These are phyloP conservation scores for Sorex maritimensis DNA, from an alignment of 2,797 vertebrate species.

Conservation along the genomic window DNA sequence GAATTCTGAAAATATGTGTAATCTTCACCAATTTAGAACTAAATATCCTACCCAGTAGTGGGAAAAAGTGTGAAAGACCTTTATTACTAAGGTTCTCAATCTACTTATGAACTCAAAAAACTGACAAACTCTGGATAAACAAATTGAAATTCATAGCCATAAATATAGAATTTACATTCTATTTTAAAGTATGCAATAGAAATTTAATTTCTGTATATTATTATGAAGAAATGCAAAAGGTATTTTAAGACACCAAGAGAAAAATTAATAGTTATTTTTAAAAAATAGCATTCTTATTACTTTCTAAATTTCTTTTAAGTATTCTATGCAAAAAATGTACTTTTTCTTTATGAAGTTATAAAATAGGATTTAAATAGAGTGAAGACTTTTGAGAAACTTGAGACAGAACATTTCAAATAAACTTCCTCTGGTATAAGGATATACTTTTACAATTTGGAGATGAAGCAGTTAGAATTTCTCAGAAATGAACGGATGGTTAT, in stretches of 20 bases:
- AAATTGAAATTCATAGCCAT: constrained; percentile 73
- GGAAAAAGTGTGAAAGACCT: constrained; percentile 75
- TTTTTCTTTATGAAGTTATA: constrained; percentile 58
- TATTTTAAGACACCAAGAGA: constrained; percentile 50
- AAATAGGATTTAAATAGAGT: constrained; percentile 47
- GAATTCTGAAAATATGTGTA: constrained; percentile 85
- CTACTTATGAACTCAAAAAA: constrained; percentile 67
- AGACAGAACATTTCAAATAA: constrained; percentile 58
- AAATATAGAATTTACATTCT: constrained; percentile 69
- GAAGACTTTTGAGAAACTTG: constrained; percentile 48
- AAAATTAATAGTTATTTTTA: background rate
- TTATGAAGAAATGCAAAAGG: constrained; percentile 56
- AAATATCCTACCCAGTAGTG: constrained; percentile 73
- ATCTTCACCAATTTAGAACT: constrained; percentile 81
- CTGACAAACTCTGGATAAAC: constrained; percentile 76
- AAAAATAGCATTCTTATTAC: constrained; percentile 56
- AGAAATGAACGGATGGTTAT: constrained; percentile 41
- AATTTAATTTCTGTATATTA: constrained; percentile 58
- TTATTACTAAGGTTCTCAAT: constrained; percentile 78
- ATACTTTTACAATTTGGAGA: constrained; percentile 48
- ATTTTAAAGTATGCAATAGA: constrained; percentile 64
- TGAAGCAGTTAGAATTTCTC: constrained; percentile 17
- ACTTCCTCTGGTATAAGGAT: background rate
- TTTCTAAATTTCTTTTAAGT: constrained; percentile 18
- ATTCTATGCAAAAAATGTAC: constrained; percentile 49